Conservation (phyloP, 1,140 invertebrate species). For the Coptotermes formosanus region DNA sequence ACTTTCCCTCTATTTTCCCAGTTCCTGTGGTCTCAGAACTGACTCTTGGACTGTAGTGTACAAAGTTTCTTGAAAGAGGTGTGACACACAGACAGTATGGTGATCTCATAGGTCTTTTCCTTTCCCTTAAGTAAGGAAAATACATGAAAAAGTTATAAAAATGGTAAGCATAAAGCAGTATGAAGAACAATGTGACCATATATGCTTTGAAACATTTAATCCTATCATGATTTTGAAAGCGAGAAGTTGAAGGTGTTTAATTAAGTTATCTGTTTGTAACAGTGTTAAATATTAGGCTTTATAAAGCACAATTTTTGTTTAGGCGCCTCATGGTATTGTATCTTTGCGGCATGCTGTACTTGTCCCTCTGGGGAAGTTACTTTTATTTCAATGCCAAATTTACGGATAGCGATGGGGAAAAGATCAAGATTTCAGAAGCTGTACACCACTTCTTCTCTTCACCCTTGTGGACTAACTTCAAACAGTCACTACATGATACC, state of each 20-base stretch:
- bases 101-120: no score
- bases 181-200: no score
- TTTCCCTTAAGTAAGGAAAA: no score
- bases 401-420: constrained; percentile 81
- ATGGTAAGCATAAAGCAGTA: no score
- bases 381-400: constrained; percentile 89
- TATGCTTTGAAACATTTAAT: no score
- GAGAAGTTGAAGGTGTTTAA: not conserved
- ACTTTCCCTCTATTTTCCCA: no score
- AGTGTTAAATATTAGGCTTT: not conserved
- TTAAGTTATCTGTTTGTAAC: not conserved
- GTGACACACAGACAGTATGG: no score
- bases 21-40: no score
- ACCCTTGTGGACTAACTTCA: constrained; percentile 72
- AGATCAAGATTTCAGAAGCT: constrained; percentile 83
- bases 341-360: constrained; percentile 65
- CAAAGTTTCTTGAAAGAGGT: no score
- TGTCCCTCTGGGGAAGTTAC: constrained; percentile 71
- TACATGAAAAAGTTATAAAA: no score
- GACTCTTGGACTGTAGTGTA: no score
- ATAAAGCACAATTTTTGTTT: not conserved
- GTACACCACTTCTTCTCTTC: constrained; percentile 87
- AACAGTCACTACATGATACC: constrained; percentile 70
- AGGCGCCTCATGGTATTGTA: constrained; percentile 55
- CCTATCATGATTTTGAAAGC: no score